Evolutionary conservation across 2,797 vertebrate species (phyloP).

Genomic region (Typhlichthys eigenmanni): DNA sequence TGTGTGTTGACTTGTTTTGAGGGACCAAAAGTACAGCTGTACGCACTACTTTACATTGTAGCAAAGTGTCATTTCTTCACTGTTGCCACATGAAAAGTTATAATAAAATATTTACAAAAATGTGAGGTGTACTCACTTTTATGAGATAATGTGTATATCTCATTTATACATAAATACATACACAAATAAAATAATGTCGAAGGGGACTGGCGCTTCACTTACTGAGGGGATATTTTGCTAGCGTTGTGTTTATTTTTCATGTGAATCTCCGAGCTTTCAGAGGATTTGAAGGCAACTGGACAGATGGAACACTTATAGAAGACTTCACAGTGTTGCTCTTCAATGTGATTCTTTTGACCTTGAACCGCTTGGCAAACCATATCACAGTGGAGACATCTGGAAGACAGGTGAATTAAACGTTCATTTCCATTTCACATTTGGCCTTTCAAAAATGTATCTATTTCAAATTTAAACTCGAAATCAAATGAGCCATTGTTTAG

Average conservation of each 20-base stretch:
- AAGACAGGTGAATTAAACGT: conserved; percentile 13
- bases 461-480: no score
- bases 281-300: conserved; percentile 93
- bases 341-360: conserved; percentile 89
- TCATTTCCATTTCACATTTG: no score
- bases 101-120: no score
- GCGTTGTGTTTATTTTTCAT: conserved; percentile 84
- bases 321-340: conserved; percentile 91
- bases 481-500: no score
- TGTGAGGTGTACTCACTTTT: no score
- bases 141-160: no score
- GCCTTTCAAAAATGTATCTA: not conserved
- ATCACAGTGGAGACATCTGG: conserved; percentile 95
- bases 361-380: conserved; percentile 87
- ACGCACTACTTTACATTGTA: no score
- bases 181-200: not conserved
- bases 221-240: conserved; percentile 81
- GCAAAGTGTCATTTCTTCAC: no score
- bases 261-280: conserved; percentile 83
- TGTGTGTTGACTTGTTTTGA: no score
- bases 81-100: no score
- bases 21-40: no score
- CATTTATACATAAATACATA: no score
- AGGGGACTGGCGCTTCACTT: conserved; percentile 61
- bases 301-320: conserved; percentile 94